phyloP scores from a whole-genome alignment of 2,113 vertebrate genomes.

The Erythrocebus patas region DNA sequence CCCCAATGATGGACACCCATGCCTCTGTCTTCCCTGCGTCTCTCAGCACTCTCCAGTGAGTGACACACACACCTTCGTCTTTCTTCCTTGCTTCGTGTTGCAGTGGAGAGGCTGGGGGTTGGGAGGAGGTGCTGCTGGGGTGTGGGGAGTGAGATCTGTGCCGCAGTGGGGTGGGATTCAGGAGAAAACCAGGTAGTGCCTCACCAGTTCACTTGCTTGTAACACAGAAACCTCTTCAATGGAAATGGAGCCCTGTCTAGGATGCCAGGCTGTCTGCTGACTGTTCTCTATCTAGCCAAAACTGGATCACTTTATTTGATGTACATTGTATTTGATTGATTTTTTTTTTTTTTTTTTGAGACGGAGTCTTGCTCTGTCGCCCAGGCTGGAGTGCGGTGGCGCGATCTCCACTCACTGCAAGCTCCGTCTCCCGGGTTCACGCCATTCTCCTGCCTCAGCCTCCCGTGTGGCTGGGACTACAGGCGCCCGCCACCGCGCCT shows the following conservation, averaged over 20 bases:
- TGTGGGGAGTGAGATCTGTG: not conserved
- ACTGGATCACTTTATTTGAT: not conserved
- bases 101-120: not conserved
- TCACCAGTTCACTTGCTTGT: not conserved
- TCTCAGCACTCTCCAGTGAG: not conserved
- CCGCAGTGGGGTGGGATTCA: not conserved
- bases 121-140: too few relatives aligned
- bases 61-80: not conserved
- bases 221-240: fast-evolving
- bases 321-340: not conserved
- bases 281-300: not conserved
- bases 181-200: not conserved
- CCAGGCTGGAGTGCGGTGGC: too few relatives aligned
- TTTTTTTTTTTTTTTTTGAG: too few relatives aligned
- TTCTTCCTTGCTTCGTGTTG: not conserved
- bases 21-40: not conserved
- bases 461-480: too few relatives aligned
- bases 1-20: not conserved
- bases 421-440: too few relatives aligned
- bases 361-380: too few relatives aligned
- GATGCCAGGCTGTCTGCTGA: not conserved
- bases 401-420: too few relatives aligned
- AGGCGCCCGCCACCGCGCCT: too few relatives aligned
- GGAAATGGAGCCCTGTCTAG: not conserved
- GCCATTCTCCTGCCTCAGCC: too few relatives aligned